A percentile compares a stretch with the other conserved stretches of the same genome.
phyloP scores from a whole-genome alignment of 2,797 vertebrate species.

The Coilia nasus region DNA sequence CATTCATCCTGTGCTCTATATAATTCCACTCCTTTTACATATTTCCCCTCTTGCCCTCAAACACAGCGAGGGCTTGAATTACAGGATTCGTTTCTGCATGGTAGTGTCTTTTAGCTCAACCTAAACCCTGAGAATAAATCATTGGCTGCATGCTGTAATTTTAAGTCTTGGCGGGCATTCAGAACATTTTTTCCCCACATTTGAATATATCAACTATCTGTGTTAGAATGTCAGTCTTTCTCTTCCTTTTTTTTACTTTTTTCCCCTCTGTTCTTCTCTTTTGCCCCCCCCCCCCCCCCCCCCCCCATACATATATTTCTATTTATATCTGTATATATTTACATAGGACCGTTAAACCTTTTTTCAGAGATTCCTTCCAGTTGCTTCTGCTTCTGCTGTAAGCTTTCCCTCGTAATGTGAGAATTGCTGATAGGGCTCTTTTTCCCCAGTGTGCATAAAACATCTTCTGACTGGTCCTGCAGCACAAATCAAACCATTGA shows the following conservation, averaged over 20 bases:
- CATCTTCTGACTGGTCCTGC: background rate
- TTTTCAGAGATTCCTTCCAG: background rate
- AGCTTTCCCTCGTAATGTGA: background rate
- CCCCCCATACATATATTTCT: too few relatives aligned
- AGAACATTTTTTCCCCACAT: background rate
- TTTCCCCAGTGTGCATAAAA: background rate
- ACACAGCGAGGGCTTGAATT: background rate
- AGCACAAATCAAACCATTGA: background rate
- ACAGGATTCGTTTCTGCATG: conserved; percentile 22
- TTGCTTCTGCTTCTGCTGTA: background rate
- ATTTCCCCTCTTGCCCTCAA: conserved; percentile 13
- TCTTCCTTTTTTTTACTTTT: background rate
- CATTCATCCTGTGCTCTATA: background rate
- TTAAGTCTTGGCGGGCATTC: conserved; percentile 19
- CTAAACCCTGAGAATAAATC: conserved; percentile 22
- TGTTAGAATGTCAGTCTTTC: conserved; percentile 5
- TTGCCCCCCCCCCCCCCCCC: too few relatives aligned
- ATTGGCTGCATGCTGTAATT: conserved; percentile 16
- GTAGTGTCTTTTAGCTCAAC: background rate
- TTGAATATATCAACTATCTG: conserved; percentile 23
- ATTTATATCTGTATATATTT: too few relatives aligned
- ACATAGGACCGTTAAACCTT: too few relatives aligned
- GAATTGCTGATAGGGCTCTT: background rate
- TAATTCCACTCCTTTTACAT: conserved; percentile 11
- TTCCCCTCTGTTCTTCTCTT: background rate